These are phyloP conservation scores for Myodes glareolus DNA, from an alignment of 2,113 vertebrate genomes.

Conservation along the genomic window DNA sequence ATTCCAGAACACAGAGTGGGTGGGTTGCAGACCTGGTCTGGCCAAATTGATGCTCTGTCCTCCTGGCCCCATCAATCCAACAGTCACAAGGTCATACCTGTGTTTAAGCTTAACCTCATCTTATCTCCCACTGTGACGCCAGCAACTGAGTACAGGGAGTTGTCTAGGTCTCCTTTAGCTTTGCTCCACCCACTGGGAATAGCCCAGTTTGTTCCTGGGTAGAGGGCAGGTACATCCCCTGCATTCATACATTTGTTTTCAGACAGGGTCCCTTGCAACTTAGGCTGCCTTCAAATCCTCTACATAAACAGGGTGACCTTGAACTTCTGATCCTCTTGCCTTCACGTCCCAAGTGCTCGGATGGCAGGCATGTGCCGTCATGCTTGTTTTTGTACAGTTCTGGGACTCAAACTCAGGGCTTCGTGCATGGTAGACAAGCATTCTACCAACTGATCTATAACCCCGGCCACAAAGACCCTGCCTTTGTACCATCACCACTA, in stretches of 20 bases:
- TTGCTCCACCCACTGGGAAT: neutral
- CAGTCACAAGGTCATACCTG: neutral
- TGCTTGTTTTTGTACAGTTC: neutral
- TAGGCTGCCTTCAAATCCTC: neutral
- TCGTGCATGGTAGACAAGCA: neutral
- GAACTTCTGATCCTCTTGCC: neutral
- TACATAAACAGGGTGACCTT: neutral
- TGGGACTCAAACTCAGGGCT: neutral
- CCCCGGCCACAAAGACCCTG: neutral
- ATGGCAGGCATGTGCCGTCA: neutral
- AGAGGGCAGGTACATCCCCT: neutral
- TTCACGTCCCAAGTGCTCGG: neutral
- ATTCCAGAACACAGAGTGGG: neutral
- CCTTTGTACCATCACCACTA: neutral
- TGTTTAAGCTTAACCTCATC: neutral
- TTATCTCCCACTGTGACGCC: neutral
- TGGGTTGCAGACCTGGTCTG: neutral
- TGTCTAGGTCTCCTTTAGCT: neutral
- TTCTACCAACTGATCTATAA: neutral
- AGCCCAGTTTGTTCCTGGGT: neutral
- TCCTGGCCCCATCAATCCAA: neutral
- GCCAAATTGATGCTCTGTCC: accelerated
- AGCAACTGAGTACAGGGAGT: neutral
- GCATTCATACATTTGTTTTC: neutral
- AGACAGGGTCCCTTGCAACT: neutral